These are phyloP conservation scores for Myotis yumanensis DNA, from an alignment of 2,113 vertebrate genomes.

Conservation along the genomic window DNA sequence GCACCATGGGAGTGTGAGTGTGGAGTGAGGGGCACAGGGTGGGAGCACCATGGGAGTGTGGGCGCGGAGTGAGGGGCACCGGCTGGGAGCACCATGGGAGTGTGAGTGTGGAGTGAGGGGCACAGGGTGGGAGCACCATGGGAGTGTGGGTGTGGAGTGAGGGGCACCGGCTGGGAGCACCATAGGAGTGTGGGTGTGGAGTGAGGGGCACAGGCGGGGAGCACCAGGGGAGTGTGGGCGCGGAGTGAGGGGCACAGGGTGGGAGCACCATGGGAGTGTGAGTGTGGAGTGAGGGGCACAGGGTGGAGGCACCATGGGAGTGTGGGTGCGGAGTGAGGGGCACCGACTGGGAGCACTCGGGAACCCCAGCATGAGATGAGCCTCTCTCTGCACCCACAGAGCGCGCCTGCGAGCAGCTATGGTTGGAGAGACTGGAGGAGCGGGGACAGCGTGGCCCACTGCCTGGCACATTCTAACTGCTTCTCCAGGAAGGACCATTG, in stretches of 20 bases:
- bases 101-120: background rate
- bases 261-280: background rate
- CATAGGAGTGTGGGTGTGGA: background rate
- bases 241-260: background rate
- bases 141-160: too few relatives aligned
- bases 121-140: too few relatives aligned
- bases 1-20: too few relatives aligned
- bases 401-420: background rate
- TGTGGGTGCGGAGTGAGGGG: too few relatives aligned
- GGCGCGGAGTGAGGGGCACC: too few relatives aligned
- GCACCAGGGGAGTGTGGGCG: too few relatives aligned
- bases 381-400: background rate
- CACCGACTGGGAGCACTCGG: background rate
- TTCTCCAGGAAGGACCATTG: background rate
- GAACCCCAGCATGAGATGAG: background rate
- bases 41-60: too few relatives aligned
- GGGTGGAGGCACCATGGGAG: too few relatives aligned
- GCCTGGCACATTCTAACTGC: background rate
- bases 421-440: background rate
- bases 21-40: too few relatives aligned
- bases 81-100: background rate
- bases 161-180: background rate
- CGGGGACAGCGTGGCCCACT: background rate
- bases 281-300: background rate
- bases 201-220: background rate